A percentile compares a stretch with the other conserved stretches of the same genome.
Evolutionary conservation across 2,888 invertebrate species (phyloP).

Genomic region (Ptychoptera albimana): DNA sequence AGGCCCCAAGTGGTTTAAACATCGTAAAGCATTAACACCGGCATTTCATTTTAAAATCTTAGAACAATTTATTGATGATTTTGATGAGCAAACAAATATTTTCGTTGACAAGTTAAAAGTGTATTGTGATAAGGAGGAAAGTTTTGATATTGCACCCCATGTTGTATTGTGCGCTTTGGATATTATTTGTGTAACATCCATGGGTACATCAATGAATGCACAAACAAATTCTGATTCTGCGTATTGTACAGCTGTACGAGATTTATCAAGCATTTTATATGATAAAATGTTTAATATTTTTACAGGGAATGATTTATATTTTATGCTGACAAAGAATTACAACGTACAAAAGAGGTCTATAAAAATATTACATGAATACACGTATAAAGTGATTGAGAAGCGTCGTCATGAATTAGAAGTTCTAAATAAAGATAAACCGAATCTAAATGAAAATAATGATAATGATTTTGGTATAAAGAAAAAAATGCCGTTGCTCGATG

Average conservation of each 20-base stretch:
- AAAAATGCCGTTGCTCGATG: slow-evolving; percentile 46
- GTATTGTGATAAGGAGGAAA: too few relatives aligned
- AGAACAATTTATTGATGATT: slow-evolving; percentile 52
- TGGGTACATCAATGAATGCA: slow-evolving; percentile 62
- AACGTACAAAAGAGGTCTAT: slow-evolving; percentile 34
- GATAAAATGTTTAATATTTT: slow-evolving; percentile 27
- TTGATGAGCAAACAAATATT: slow-evolving; percentile 42
- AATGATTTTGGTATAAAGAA: slow-evolving; percentile 34
- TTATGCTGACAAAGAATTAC: slow-evolving; percentile 39
- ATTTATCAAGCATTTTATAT: slow-evolving; percentile 26
- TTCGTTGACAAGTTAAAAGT: slow-evolving; percentile 36
- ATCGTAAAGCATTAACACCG: slow-evolving; percentile 57
- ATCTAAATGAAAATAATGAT: slow-evolving; percentile 9
- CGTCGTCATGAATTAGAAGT: slow-evolving; percentile 23
- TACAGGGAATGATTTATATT: slow-evolving; percentile 23
- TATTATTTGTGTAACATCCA: slow-evolving; percentile 54
- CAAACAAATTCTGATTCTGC: slow-evolving; percentile 49
- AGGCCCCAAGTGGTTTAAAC: slow-evolving; percentile 38
- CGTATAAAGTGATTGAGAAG: slow-evolving; percentile 37
- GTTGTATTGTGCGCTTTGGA: too few relatives aligned
- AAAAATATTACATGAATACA: slow-evolving; percentile 34
- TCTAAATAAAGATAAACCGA: slow-evolving; percentile 12
- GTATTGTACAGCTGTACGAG: slow-evolving; percentile 56
- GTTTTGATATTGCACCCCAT: too few relatives aligned
- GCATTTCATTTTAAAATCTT: slow-evolving; percentile 68